Percentiles rank a stretch among this genome's conserved stretches.
Evolutionary conservation across 2,113 vertebrate genomes (phyloP).

Genomic region (Megalops atlanticus): DNA sequence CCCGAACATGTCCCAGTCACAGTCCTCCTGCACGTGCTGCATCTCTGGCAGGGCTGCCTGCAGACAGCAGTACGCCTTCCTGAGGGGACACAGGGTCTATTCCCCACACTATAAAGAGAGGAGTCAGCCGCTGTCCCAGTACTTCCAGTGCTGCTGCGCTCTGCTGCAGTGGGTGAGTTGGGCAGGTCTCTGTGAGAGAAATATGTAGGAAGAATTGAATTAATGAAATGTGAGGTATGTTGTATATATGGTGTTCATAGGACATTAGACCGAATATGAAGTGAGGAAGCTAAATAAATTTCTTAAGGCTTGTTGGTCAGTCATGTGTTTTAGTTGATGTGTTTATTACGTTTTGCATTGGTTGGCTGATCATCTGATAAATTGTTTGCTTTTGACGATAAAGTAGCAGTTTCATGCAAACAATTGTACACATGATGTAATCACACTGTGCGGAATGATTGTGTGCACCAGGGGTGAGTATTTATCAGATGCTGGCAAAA

Average conservation of each 20-base stretch:
- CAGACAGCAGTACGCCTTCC: conserved; percentile 22
- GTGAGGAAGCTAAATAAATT: neutral
- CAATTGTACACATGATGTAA: too few species aligned
- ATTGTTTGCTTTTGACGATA: too few species aligned
- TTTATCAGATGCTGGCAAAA: too few species aligned
- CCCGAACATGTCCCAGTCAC: neutral
- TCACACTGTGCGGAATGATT: too few species aligned
- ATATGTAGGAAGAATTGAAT: too few species aligned
- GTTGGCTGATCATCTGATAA: too few species aligned
- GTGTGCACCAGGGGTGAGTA: too few species aligned
- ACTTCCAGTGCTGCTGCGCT: conserved; percentile 39
- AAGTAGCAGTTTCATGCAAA: too few species aligned
- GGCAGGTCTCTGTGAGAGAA: neutral
- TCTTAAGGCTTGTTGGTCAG: neutral
- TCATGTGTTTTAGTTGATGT: neutral
- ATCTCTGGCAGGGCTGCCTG: neutral
- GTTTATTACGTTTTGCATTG: too few species aligned
- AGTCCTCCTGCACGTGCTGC: neutral
- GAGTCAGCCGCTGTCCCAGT: conserved; percentile 19
- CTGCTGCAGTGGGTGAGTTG: conserved; percentile 37
- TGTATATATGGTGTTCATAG: too few species aligned
- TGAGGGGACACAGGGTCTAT: conserved; percentile 18
- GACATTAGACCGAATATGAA: neutral
- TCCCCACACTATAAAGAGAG: neutral
- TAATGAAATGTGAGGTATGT: too few species aligned